phyloP scores from a whole-genome alignment of 2,797 vertebrate genomes.

The Malurus leucopterus region DNA sequence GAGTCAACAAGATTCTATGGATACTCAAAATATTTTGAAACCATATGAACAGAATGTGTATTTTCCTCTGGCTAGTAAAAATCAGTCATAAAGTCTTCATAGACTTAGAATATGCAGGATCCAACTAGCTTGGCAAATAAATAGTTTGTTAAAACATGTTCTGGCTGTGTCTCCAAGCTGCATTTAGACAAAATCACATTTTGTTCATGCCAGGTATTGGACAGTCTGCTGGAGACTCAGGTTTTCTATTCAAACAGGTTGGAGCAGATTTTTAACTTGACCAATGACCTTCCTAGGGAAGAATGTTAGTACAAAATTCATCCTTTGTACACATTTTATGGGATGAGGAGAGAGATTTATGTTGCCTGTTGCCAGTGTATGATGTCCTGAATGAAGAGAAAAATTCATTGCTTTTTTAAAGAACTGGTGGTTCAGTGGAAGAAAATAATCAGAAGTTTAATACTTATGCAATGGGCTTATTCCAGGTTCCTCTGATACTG shows the following conservation, averaged over 20 bases:
- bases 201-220: constrained; percentile 11
- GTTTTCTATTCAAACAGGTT: constrained; percentile 14
- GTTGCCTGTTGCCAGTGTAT: neutral
- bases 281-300: neutral
- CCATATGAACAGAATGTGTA: constrained; percentile 42
- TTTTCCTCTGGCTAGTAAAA: constrained; percentile 51
- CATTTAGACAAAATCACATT: neutral
- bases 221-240: neutral
- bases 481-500: neutral
- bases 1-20: constrained; percentile 52
- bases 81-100: constrained; percentile 21
- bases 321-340: neutral
- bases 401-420: neutral
- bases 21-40: constrained; percentile 67
- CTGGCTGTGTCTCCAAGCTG: neutral
- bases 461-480: neutral
- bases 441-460: neutral
- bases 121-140: constrained; percentile 30
- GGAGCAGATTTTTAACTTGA: neutral
- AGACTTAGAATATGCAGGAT: constrained; percentile 3
- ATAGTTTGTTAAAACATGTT: constrained; percentile 27
- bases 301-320: neutral
- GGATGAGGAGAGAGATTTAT: neutral
- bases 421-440: neutral
- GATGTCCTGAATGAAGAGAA: neutral